Evolutionary conservation across 2,888 invertebrate genomes (phyloP), one percentile per base, ranked within the genome.

Genomic region (Drosophila quinaria): DNA sequence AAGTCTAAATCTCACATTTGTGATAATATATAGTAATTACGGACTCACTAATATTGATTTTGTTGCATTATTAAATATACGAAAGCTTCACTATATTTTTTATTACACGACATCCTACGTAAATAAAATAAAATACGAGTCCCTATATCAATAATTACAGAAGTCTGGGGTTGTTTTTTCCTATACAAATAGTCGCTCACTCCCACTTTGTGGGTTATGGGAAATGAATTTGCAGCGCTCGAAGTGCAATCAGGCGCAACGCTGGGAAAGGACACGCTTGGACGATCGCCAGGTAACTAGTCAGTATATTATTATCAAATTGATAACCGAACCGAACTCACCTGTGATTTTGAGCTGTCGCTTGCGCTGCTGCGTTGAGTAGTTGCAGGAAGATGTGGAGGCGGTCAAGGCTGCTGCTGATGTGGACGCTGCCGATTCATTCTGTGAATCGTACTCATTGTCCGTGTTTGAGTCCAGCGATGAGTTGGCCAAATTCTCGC

Each of bases 291-390:
- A 15, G 37, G 11, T 1, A 65, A n/a, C 17, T 13, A n/a, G 15
- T 19, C n/a, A n/a, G 17, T 13, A 15, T 2, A 17, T 55, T 22
- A 17, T 25, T 22, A 17, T 25, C 22, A 31, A 33, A n/a, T 15
- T 15, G 25, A 11, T 17, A 37, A n/a, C 33, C 11, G 50, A 13
- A 22, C 22, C 3, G 22, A 47, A 85, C 90, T 90, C 87, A 93
- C 93, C 93, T 91, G 93, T 93, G 80, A 93, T 93, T 91, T 93
- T 93, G 4, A 88, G 92, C 71, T 93, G 93, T 64, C 92, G 90
- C 63, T 90, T 92, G 71, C 87, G 90, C 35, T 82, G 72, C 59
- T 73, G 78, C 56, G 74, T 42, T 31, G 61, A 33, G 33, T 50
- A 47, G 31, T 42, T 62, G 70, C 56, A 58, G 46, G 64, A 51